Percentiles rank a stretch among this genome's conserved stretches.
Evolutionary conservation across 2,888 invertebrate species (phyloP).

Genomic region (Schizotus pectinicornis): DNA sequence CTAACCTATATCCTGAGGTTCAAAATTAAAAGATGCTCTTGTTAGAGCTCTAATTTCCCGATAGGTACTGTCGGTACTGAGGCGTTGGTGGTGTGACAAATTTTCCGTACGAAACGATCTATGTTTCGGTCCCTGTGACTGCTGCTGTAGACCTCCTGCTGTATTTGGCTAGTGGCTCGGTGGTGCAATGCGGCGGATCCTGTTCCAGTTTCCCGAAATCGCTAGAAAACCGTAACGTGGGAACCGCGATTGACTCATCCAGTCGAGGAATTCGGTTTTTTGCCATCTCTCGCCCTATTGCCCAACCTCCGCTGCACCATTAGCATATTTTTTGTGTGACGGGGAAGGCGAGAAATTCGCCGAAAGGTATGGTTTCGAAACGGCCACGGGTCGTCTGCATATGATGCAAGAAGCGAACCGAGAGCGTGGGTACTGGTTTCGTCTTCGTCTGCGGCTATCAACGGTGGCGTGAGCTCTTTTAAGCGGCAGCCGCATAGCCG

Average conservation of each 20-base stretch:
- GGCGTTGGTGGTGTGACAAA: no score
- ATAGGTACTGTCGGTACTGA: no score
- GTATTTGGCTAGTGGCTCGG: constrained; percentile 2
- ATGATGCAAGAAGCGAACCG: constrained; percentile 6
- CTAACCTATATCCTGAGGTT: no score
- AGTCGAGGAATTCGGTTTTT: constrained; percentile 5
- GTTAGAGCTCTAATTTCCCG: no score
- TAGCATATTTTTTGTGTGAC: constrained; percentile 9
- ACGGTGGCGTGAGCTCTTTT: constrained; percentile 24
- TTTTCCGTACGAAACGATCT: no score
- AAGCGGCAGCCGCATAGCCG: constrained; percentile 24
- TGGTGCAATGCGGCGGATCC: constrained; percentile 8
- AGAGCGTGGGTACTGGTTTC: constrained; percentile 15
- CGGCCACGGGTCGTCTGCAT: constrained; percentile 1
- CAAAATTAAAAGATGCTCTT: no score
- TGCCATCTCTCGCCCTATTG: constrained; percentile 8
- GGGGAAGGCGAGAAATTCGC: constrained; percentile 12
- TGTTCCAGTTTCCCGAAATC: constrained; percentile 1
- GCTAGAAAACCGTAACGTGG: not conserved
- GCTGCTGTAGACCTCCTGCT: no score
- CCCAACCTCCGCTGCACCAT: constrained; percentile 14
- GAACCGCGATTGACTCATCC: constrained; percentile 14
- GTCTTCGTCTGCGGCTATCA: constrained; percentile 22
- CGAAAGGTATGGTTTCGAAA: constrained; percentile 11
- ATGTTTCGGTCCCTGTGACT: no score